These are phyloP conservation scores for Oxyura jamaicensis DNA, from an alignment of 2,113 vertebrate genomes.

Conservation along the genomic window DNA sequence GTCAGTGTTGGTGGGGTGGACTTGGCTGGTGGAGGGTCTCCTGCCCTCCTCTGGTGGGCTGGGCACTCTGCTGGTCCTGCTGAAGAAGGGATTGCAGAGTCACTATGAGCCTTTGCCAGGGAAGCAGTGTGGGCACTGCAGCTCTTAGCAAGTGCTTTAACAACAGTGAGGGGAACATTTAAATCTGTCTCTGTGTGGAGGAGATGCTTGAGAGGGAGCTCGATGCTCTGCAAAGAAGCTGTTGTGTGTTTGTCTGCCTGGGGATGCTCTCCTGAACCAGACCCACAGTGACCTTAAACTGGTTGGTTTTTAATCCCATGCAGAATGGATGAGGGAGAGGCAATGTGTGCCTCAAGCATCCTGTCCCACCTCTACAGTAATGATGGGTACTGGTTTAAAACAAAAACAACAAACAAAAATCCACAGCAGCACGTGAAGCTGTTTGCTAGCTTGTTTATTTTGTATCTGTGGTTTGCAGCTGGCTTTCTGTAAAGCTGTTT, in stretches of 20 bases:
- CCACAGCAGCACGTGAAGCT: neutral
- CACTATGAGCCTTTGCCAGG: neutral
- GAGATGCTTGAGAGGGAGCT: neutral
- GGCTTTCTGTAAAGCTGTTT: neutral
- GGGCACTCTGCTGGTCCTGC: too few species aligned
- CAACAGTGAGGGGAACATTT: neutral
- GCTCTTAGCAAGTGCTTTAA: neutral
- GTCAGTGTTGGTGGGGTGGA: neutral
- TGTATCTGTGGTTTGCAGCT: neutral
- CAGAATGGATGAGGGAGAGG: neutral
- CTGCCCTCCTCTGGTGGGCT: too few species aligned
- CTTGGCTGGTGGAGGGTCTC: too few species aligned
- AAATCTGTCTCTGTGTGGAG: neutral
- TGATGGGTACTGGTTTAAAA: neutral
- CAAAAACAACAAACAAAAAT: too few species aligned
- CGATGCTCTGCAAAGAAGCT: rapidly evolving
- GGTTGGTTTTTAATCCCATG: neutral
- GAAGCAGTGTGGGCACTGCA: neutral
- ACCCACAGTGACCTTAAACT: neutral
- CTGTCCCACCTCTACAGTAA: neutral
- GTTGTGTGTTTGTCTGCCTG: rapidly evolving
- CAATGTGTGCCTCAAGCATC: neutral
- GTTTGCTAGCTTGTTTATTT: neutral
- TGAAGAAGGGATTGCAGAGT: neutral
- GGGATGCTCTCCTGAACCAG: neutral